Percentiles rank a stretch among this genome's conserved stretches.
Evolutionary conservation across 2,888 invertebrate species (phyloP).

Genomic region (Melangyna quadrimaculata): DNA sequence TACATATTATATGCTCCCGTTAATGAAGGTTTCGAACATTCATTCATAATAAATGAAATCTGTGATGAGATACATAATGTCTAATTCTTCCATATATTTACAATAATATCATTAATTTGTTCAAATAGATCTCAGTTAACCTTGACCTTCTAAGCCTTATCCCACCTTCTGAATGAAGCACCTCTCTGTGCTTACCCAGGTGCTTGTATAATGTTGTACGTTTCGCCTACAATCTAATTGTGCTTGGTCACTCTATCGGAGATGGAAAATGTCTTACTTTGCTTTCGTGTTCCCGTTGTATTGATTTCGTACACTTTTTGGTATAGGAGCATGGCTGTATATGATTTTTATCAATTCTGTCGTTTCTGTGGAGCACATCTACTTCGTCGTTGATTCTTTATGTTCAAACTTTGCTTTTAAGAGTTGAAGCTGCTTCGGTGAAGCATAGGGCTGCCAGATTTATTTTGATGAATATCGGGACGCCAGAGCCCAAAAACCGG

Average conservation of each 20-base stretch:
- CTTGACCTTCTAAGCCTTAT: not conserved
- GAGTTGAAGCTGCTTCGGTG: too few species aligned
- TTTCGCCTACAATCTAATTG: not conserved
- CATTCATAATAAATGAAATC: not conserved
- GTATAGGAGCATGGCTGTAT: not conserved
- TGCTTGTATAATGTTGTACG: not conserved
- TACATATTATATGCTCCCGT: too few species aligned
- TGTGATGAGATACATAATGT: too few species aligned
- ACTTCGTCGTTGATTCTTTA: not conserved
- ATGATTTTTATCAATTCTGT: not conserved
- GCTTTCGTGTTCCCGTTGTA: not conserved
- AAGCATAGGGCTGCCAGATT: too few species aligned
- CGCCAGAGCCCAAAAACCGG: too few species aligned
- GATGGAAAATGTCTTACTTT: not conserved
- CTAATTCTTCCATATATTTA: too few species aligned
- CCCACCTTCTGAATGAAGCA: not conserved
- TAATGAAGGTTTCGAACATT: not conserved
- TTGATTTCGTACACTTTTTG: not conserved
- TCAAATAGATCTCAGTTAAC: not conserved
- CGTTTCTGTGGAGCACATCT: not conserved
- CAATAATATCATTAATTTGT: not conserved
- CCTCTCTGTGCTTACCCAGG: not conserved
- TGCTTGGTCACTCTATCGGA: not conserved
- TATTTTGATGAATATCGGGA: too few species aligned
- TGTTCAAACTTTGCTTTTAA: not conserved